phyloP scores from a whole-genome alignment of 1,140 invertebrate species.

The Bombyx mori region DNA sequence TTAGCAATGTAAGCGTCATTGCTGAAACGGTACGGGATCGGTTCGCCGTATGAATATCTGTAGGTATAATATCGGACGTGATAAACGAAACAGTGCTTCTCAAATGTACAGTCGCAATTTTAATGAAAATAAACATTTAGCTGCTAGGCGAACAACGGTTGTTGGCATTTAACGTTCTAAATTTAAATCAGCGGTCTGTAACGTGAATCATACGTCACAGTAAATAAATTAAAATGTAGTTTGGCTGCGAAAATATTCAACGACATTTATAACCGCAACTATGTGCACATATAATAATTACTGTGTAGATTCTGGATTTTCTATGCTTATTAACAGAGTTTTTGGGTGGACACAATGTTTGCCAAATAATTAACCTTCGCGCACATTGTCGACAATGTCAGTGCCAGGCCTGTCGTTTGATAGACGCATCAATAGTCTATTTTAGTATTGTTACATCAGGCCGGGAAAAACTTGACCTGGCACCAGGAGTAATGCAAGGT shows the following conservation, averaged over 20 bases:
- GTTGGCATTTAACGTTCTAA: constrained; percentile 60
- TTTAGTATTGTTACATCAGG: constrained; percentile 43
- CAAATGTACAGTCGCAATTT: constrained; percentile 11
- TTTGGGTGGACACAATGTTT: constrained; percentile 1
- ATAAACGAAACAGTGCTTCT: constrained; percentile 6
- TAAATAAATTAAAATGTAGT: constrained; percentile 2
- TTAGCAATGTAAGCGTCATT: constrained; percentile 78
- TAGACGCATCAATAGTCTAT: constrained; percentile 59
- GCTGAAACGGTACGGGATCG: constrained; percentile 65
- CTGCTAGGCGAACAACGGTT: constrained; percentile 37
- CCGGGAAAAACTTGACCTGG: constrained; percentile 52
- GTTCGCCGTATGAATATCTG: constrained; percentile 60
- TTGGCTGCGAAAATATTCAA: constrained; percentile 34
- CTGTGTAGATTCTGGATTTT: too few relatives aligned
- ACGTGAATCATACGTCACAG: constrained; percentile 25
- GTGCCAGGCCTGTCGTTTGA: constrained; percentile 42
- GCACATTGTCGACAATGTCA: constrained; percentile 40
- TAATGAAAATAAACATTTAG: constrained; percentile 47
- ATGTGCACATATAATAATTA: too few relatives aligned
- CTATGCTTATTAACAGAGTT: too few relatives aligned
- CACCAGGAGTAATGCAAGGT: constrained; percentile 20
- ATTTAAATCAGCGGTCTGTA: constrained; percentile 38
- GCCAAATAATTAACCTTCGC: constrained; percentile 29
- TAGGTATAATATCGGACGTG: constrained; percentile 8
- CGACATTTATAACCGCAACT: too few relatives aligned